Conservation (phyloP, 2,888 invertebrate species). For the Diabrotica balteata region DNA sequence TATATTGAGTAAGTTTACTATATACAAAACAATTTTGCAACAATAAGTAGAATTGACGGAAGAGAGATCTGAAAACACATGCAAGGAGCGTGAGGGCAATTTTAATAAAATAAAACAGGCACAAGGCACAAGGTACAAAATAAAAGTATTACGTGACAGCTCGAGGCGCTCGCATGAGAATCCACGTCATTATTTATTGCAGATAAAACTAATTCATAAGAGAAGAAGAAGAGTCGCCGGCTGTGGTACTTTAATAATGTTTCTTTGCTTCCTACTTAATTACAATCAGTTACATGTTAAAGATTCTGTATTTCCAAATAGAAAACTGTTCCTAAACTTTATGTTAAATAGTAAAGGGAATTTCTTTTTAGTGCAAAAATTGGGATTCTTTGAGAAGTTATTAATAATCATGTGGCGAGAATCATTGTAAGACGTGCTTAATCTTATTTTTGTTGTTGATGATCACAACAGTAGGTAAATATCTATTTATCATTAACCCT, state of each 20-base stretch:
- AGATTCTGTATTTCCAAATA: conserved; percentile 17
- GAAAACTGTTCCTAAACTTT: not conserved
- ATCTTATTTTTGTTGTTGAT: too few relatives aligned
- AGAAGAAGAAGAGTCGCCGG: conserved; percentile 35
- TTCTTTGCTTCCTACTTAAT: conserved; percentile 42
- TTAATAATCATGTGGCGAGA: too few relatives aligned
- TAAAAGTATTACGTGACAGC: conserved; percentile 52
- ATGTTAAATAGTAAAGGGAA: too few relatives aligned
- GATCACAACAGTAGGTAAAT: too few relatives aligned
- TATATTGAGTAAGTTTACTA: too few relatives aligned
- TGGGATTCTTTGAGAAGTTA: too few relatives aligned
- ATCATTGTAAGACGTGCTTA: too few relatives aligned
- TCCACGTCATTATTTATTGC: conserved; percentile 55
- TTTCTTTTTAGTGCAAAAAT: too few relatives aligned
- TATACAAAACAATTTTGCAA: not conserved
- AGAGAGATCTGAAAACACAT: conserved; percentile 33
- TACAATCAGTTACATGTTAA: conserved; percentile 40
- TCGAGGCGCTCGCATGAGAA: conserved; percentile 51
- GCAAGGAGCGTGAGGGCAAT: conserved; percentile 44
- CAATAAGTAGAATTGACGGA: conserved; percentile 11
- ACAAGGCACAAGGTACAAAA: conserved; percentile 38
- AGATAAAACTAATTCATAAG: conserved; percentile 54
- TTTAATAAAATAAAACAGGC: conserved; percentile 48
- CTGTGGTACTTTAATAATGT: conserved; percentile 39
- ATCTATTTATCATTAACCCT: too few relatives aligned